phyloP scores from a whole-genome alignment of 1,140 invertebrate genomes.

The Atopsyche davidsoni region DNA sequence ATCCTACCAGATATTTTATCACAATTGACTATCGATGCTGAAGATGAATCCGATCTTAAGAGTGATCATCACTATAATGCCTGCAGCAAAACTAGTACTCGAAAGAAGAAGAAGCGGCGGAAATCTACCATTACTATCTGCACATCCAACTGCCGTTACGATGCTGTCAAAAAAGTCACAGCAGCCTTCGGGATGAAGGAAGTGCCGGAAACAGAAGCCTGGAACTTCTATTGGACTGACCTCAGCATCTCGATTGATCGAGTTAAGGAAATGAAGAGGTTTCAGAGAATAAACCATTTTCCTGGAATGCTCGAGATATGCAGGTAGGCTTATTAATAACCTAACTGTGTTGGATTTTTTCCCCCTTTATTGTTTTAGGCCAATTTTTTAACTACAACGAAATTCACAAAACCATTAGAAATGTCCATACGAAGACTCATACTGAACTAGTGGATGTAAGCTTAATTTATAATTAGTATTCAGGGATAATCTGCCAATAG shows the following conservation, averaged over 20 bases:
- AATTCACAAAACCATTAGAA: not conserved
- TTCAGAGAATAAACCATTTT: conserved; percentile 86
- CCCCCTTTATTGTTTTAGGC: not conserved
- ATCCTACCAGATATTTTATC: not conserved
- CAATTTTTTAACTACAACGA: no score
- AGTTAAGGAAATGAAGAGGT: conserved; percentile 84
- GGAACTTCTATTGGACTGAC: conserved; percentile 89
- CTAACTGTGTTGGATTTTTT: not conserved
- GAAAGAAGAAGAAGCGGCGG: conserved; percentile 23
- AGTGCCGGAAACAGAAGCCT: conserved; percentile 71
- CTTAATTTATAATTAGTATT: not conserved
- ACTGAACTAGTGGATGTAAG: not conserved
- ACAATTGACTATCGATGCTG: not conserved
- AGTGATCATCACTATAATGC: not conserved
- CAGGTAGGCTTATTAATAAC: no score
- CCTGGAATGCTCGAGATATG: conserved; percentile 90
- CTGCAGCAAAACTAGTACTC: not conserved
- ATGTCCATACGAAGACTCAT: no score
- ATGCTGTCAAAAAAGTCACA: conserved; percentile 63
- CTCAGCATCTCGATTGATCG: conserved; percentile 73
- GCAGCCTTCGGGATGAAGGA: conserved; percentile 71
- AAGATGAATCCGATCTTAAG: not conserved
- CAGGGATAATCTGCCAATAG: no score
- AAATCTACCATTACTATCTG: conserved; percentile 58
- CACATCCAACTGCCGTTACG: conserved; percentile 67